Percentiles rank a stretch among this genome's conserved stretches.
These are phyloP conservation scores for Physocephala rufipes DNA, from an alignment of 2,888 invertebrate genomes.

Conservation along the genomic window DNA sequence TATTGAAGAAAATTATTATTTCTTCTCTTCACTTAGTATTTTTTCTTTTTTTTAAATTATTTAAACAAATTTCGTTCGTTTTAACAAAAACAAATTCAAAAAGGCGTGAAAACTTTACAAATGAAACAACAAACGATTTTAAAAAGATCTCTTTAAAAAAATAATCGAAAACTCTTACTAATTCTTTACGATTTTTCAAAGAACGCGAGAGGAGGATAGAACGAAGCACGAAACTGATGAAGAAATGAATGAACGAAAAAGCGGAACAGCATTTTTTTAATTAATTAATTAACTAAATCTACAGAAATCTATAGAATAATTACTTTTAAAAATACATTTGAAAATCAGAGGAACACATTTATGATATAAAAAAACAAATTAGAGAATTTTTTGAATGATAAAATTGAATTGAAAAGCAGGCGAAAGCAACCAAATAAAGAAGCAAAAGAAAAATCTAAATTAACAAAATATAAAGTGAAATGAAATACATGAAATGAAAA, in stretches of 20 bases:
- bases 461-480: too few relatives aligned
- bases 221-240: neutral
- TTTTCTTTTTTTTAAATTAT: neutral
- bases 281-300: constrained; percentile 27
- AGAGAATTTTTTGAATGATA: neutral
- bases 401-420: neutral
- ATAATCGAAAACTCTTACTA: constrained; percentile 3
- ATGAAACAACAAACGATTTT: neutral
- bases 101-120: neutral
- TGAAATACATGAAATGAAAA: constrained; percentile 24
- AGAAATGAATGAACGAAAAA: constrained; percentile 8
- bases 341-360: neutral
- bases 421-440: constrained; percentile 42
- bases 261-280: constrained; percentile 28
- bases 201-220: too few relatives aligned
- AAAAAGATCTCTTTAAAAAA: neutral
- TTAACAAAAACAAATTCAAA: neutral
- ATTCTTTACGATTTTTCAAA: neutral
- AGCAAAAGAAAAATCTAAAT: constrained; percentile 31
- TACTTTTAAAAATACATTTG: constrained; percentile 8
- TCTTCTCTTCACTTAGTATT: neutral
- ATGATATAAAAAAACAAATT: neutral
- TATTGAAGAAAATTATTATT: too few relatives aligned
- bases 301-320: constrained; percentile 1
- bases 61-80: neutral